phyloP scores from a whole-genome alignment of 2,888 invertebrate genomes.

The Morpho helenor region DNA sequence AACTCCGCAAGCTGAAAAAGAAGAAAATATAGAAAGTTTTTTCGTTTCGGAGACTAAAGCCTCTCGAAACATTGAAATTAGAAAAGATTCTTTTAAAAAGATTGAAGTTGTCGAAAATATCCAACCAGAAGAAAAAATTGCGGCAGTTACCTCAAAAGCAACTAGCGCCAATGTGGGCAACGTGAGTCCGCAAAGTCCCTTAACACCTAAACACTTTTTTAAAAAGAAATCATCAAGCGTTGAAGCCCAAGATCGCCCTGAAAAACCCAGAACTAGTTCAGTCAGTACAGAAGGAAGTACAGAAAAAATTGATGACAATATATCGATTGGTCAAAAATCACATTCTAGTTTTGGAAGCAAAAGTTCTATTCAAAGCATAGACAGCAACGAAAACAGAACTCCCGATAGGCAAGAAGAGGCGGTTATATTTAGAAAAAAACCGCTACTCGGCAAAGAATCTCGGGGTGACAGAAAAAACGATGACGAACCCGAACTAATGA shows the following conservation, averaged over 20 bases:
- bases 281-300: conserved; percentile 65
- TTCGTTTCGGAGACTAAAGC: conserved; percentile 43
- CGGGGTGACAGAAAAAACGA: conserved; percentile 75
- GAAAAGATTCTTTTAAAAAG: conserved; percentile 47
- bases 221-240: conserved; percentile 78
- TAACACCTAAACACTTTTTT: conserved; percentile 69
- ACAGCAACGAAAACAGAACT: conserved; percentile 62
- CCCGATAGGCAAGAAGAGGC: conserved; percentile 66
- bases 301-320: conserved; percentile 67
- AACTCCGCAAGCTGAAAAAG: conserved; percentile 51
- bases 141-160: conserved; percentile 13
- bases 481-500: conserved; percentile 88
- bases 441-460: conserved; percentile 61
- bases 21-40: conserved; percentile 50
- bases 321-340: conserved; percentile 68
- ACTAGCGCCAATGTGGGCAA: conserved; percentile 29
- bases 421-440: conserved; percentile 79
- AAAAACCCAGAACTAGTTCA: conserved; percentile 61
- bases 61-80: conserved; percentile 35
- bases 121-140: conserved; percentile 42
- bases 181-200: conserved; percentile 53
- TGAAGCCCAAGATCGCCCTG: conserved; percentile 68
- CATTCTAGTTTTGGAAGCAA: conserved; percentile 73
- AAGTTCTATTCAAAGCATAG: conserved; percentile 69
- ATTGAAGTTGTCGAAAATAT: conserved; percentile 44